Evolutionary conservation across 2,113 vertebrate species (phyloP), one percentile per base, ranked within the genome.

Genomic region (Dasyurus viverrinus): DNA sequence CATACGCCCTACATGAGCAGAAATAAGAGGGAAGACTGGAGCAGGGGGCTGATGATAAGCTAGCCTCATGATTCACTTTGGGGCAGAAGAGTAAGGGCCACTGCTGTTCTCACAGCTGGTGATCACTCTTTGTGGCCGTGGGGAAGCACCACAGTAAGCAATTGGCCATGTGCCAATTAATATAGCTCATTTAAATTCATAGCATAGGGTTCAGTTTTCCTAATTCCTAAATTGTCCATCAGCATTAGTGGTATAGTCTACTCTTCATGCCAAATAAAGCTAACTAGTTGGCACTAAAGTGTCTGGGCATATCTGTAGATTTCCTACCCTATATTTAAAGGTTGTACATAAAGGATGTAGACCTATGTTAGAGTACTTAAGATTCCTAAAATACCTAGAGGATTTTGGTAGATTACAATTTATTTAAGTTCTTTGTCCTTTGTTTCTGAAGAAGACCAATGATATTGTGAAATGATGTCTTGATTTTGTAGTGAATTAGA

Each of bases 351-450:
- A 92, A 24, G 50, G 8, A 2, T 30, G 53, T 93, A 84, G 1
- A 22, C 50, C 16, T 48, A 25, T 96, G 4, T 68, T 93, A 47
- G 91, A 91, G n/a, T 94, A 90, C 92, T 16, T 92, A 93, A 91
- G 23, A 94, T 57, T 91, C 22, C 84, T 24, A 96, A 55, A 90
- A 91, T 93, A 93, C 90, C 36, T 68, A 92, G 90, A 89, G 95
- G 16, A 89, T 76, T 93, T 90, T 84, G n/a, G n/a, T 42, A 84
- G 7, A 84, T 16, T 42, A 22, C n/a, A 84, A 42, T 84, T 84
- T 84, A 84, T 23, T 84, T 84, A 84, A 84, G 30, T 68, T 68
- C 3, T 68, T 68, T 68, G 30, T 68, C 60, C 60, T 68, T 36
- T 22, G 4, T 68, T 68, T 68, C 36, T 36, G 14, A 68, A 68